Evolutionary conservation across 2,888 invertebrate species (phyloP).

Genomic region (Pollenia amentaria): DNA sequence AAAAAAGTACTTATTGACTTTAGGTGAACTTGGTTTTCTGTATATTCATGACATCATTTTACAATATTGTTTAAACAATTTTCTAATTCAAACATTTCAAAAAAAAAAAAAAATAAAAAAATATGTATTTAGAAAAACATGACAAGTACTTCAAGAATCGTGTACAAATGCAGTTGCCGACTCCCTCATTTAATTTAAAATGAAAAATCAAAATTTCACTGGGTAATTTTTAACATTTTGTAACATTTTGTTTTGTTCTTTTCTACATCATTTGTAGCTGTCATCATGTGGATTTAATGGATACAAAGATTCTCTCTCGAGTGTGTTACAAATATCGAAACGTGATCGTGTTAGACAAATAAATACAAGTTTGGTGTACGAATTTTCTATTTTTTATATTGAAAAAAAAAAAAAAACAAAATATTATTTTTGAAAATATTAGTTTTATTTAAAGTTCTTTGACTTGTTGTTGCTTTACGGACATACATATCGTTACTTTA

Average conservation of each 20-base stretch:
- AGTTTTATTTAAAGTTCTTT: background rate
- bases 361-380: background rate
- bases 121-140: background rate
- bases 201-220: background rate
- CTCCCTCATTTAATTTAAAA: background rate
- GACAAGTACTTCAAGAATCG: background rate
- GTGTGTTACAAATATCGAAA: slow-evolving; percentile 5
- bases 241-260: background rate
- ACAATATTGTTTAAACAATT: slow-evolving; percentile 13
- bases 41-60: background rate
- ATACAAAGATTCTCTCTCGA: background rate
- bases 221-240: background rate
- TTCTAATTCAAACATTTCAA: background rate
- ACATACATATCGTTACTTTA: too few relatives aligned
- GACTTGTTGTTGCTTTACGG: background rate
- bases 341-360: background rate
- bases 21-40: slow-evolving; percentile 6
- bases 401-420: background rate
- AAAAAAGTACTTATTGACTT: slow-evolving; percentile 6
- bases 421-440: background rate
- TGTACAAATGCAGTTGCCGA: too few relatives aligned
- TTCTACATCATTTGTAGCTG: slow-evolving; percentile 26
- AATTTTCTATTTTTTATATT: background rate
- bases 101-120: background rate
- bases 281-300: slow-evolving; percentile 61